Percentiles rank a stretch among this genome's conserved stretches.
Conservation (phyloP, 2,888 invertebrate genomes). For the Luperina nickerlii region DNA sequence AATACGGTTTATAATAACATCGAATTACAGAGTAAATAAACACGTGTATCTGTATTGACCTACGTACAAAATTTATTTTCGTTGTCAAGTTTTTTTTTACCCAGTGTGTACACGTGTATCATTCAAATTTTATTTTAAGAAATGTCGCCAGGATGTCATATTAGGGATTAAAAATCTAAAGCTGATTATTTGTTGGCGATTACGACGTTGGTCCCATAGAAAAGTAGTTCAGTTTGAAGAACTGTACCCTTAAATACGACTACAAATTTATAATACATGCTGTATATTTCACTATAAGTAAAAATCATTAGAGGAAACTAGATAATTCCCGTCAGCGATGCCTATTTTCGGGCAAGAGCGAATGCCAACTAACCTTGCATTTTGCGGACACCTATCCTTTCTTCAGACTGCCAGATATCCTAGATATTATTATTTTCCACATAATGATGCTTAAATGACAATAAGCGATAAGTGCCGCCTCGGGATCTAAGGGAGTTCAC, state of each 20-base stretch:
- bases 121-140: neutral
- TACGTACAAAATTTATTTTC: conserved; percentile 27
- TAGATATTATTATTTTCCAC: neutral
- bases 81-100: conserved; percentile 25
- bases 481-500: conserved; percentile 21
- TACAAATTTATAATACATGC: neutral
- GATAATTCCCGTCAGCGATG: neutral
- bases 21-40: conserved; percentile 42
- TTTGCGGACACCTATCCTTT: neutral
- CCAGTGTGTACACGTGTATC: neutral
- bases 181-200: neutral
- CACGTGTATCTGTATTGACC: conserved; percentile 24
- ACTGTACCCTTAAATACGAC: too few species aligned
- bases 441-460: conserved; percentile 29
- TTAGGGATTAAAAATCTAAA: neutral
- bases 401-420: neutral
- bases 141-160: neutral
- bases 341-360: neutral
- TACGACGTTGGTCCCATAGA: neutral
- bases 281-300: neutral
- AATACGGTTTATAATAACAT: conserved; percentile 31
- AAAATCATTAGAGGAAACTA: neutral
- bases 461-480: conserved; percentile 50
- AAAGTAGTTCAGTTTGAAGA: neutral
- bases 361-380: neutral